phyloP scores from a whole-genome alignment of 2,113 vertebrate genomes.

The Myanophis thanlyinensis region DNA sequence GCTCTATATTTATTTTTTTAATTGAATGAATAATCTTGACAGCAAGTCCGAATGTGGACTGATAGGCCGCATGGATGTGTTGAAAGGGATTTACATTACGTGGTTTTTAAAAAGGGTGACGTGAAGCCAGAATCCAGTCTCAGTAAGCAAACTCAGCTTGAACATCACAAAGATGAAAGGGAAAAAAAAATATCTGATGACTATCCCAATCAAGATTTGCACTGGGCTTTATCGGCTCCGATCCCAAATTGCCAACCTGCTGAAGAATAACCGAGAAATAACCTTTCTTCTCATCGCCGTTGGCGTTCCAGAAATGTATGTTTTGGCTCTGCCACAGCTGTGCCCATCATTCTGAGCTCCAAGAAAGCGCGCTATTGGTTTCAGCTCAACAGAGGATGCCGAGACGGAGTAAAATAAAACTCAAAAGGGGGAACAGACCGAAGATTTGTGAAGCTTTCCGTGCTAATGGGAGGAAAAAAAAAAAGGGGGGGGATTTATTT shows the following conservation, averaged over 20 bases:
- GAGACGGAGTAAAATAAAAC: neutral
- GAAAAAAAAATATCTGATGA: neutral
- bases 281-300: neutral
- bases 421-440: neutral
- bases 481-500: too few relatives aligned
- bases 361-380: neutral
- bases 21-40: neutral
- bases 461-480: neutral
- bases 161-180: neutral
- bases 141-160: neutral
- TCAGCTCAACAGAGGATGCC: neutral
- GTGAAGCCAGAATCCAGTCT: neutral
- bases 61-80: neutral
- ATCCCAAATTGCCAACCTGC: neutral
- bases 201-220: neutral
- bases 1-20: conserved; percentile 2
- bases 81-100: neutral
- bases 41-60: neutral
- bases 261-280: neutral
- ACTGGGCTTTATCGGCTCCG: neutral
- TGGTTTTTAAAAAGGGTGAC: neutral
- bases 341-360: neutral
- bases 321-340: neutral
- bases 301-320: neutral
- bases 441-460: neutral